Base-by-base conservation (phyloP, 2,113 vertebrate genomes). In the Acanthisitta chloris region DNA sequence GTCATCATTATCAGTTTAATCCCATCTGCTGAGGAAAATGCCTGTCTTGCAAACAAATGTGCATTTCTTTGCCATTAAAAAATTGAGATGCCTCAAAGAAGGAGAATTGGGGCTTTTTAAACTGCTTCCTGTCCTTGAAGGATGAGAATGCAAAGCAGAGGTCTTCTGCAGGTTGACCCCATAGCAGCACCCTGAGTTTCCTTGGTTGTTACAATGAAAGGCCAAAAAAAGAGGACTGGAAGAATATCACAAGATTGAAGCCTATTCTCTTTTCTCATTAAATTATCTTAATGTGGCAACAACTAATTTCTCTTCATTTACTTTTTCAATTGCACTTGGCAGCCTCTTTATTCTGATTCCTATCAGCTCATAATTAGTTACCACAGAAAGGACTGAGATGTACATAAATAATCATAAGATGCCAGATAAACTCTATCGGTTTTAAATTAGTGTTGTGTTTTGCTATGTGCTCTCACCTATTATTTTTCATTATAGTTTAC, bases 401-500 rank as follows among this genome's bases (percentile, higher is more conserved):
- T 72, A 81, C 78, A 95, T 97, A 96, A 97, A 97, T 97, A 97
- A 97, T 96, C 96, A 66, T 74, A 96, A 97, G 88, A 91, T 91
- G 90, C 94, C 96, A 95, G 94, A 96, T 92, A 95, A 97, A 95
- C 83, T 78, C 57, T 96, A 97, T 93, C n/a, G 64, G 94, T 97
- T 97, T 97, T 91, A 97, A 97, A 98, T 96, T 93, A 97, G 90
- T 67, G 84, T 92, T 52, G 14, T 69, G 84, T 93, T 84, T 96
- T 89, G 73, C 94, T 92, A 16, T 14, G 84, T 6, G 4, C 82
- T 83, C 92, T 91, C 87, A 65, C 94, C 94, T 97, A 92, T 94
- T 97, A 92, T 95, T 97, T 97, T 96, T 97, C 97, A 97, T 98
- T 97, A 96, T 52, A 69, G 88, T 95, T 97, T 94, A 95, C 92